A percentile compares a stretch with the other conserved stretches of the same genome.
These are phyloP conservation scores for Oryzias melastigma DNA, from an alignment of 2,113 vertebrate genomes.

Conservation along the genomic window DNA sequence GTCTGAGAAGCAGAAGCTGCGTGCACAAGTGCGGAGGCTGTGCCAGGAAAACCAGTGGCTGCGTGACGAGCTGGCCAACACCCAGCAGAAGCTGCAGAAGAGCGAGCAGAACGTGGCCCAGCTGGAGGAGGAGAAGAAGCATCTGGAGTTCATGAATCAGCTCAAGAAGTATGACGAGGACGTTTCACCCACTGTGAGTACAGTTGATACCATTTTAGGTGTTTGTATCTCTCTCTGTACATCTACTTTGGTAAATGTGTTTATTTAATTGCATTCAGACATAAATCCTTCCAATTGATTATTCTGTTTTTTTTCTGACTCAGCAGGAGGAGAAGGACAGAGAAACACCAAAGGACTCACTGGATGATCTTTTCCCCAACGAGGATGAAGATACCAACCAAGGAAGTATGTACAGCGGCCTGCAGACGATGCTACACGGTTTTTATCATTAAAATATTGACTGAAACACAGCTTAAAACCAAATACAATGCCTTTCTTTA, in stretches of 20 bases:
- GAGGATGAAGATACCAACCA: constrained; percentile 89
- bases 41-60: constrained; percentile 99
- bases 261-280: no score
- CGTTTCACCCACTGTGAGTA: constrained; percentile 80
- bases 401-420: constrained; percentile 79
- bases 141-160: constrained; percentile 98
- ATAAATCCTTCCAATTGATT: no score
- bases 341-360: constrained; percentile 87
- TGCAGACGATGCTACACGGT: background rate
- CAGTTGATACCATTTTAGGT: no score
- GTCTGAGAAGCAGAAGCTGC: constrained; percentile 98
- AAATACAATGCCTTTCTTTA: no score
- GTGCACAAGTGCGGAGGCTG: constrained; percentile 92
- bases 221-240: no score
- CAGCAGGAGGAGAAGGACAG: constrained; percentile 94
- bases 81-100: constrained; percentile 96
- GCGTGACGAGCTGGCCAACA: constrained; percentile 93
- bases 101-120: constrained; percentile 96
- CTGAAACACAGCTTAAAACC: no score
- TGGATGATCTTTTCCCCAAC: constrained; percentile 97
- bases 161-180: constrained; percentile 97
- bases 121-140: constrained; percentile 98
- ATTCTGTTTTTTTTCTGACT: constrained; percentile 1
- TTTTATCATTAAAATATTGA: background rate
- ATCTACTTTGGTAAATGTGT: no score